Percentiles rank a stretch among this genome's conserved stretches.
Conservation (phyloP, 2,888 invertebrate species). For the Congeria kusceri region DNA sequence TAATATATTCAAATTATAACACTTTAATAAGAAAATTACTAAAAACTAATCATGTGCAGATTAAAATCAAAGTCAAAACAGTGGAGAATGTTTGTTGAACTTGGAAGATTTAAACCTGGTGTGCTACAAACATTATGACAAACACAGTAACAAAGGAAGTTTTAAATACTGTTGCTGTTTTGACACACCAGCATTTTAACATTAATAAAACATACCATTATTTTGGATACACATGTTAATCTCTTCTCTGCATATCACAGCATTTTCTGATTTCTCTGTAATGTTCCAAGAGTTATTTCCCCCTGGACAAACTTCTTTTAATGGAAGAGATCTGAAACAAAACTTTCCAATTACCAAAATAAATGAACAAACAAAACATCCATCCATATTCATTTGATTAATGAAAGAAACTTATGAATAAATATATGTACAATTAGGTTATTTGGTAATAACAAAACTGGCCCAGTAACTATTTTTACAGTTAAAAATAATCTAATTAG, state of each 20-base stretch:
- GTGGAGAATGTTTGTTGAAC: not conserved
- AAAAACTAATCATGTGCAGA: too few species aligned
- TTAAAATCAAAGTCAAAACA: not conserved
- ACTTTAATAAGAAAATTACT: too few species aligned
- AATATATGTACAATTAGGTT: too few species aligned
- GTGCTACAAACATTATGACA: too few species aligned
- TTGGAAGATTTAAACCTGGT: not conserved
- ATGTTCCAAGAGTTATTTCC: conserved; percentile 65
- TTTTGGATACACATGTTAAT: conserved; percentile 65
- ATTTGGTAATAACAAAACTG: too few species aligned
- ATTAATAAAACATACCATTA: conserved; percentile 59
- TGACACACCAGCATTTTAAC: not conserved
- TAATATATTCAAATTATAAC: too few species aligned
- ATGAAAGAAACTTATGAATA: too few species aligned
- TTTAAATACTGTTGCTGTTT: not conserved
- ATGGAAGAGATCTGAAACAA: conserved; percentile 62
- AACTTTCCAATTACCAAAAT: not conserved
- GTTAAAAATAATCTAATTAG: too few species aligned
- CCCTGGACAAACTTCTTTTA: conserved; percentile 67
- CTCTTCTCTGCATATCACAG: conserved; percentile 62
- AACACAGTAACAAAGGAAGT: not conserved
- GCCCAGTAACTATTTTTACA: too few species aligned
- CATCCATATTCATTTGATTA: too few species aligned
- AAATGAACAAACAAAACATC: too few species aligned
- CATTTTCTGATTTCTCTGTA: conserved; percentile 36